Base-by-base conservation (phyloP, 1,140 invertebrate genomes). In the Leptinotarsa lineolata region DNA sequence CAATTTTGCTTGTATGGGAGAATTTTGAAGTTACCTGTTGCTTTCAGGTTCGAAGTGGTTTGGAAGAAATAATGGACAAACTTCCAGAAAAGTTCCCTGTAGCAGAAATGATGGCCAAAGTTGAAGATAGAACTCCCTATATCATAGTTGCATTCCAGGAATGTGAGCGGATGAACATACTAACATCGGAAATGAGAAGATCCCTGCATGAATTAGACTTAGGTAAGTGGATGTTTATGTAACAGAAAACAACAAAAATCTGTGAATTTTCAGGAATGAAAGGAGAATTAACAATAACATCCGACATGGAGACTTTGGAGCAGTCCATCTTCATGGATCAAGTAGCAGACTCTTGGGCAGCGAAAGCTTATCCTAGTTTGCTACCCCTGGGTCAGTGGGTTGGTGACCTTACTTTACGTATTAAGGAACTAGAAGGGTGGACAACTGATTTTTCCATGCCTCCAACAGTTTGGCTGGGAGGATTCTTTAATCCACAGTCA, bases 401-500 rank as follows among this genome's bases (percentile, higher is more conserved):
- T 84, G 89, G 91, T 2, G 96, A 98, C 86, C 87, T 98, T 22
- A 87, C 95, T 45, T 46, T 48, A 86, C 86, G 97, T 74, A 86
- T 95, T 15, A 89, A 89, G 79, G 94, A 96, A 83, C 84, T 97
- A 2, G 90, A 94, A 77, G 88, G 85, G 46, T 96, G 94, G 95
- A 89, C 90, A 18, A 83, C 88, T 1, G 94, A 95, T 83, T 95
- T 95, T 84, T 88, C 88, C 88, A 85, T 95, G 61, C 96, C 96
- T 0, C 85, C 93, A 1, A 91, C 95, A 0, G 91, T 97, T 21
- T 98, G 96, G 96, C 85, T 98, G 24, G 94, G 91, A 12, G 96
- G 96, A 20, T 96, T 98, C 83, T 98, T 98, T 86, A 98, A 98
- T 86, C 97, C 97, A 0, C 96, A 98, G 85, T 97, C 95, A 15